These are phyloP conservation scores for Drosophila niveifrons DNA, from an alignment of 2,888 invertebrate genomes.

Conservation along the genomic window DNA sequence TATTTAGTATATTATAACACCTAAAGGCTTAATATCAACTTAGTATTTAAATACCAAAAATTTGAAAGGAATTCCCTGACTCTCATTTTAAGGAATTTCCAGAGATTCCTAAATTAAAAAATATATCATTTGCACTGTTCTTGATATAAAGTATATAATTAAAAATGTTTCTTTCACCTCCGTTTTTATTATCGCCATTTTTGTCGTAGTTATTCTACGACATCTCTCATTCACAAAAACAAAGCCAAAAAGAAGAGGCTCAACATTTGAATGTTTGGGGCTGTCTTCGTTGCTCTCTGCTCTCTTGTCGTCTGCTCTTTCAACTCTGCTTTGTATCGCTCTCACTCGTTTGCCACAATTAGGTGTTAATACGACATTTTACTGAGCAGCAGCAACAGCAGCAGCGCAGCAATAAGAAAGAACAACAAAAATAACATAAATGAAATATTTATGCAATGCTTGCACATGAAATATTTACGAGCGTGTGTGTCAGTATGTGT, in stretches of 20 bases:
- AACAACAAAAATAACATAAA: slow-evolving; percentile 26
- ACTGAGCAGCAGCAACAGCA: slow-evolving; percentile 36
- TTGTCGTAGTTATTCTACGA: slow-evolving; percentile 9
- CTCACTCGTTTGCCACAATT: slow-evolving; percentile 62
- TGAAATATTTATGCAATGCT: slow-evolving; percentile 53
- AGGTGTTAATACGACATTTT: slow-evolving; percentile 75
- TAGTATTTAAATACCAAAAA: no score
- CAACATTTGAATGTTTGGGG: slow-evolving; percentile 14
- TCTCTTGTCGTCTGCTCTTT: not conserved
- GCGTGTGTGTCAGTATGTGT: slow-evolving; percentile 12
- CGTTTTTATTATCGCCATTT: slow-evolving; percentile 13
- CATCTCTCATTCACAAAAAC: slow-evolving; percentile 18
- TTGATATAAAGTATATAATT: not conserved
- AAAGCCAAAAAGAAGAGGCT: not conserved
- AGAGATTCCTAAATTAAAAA: no score
- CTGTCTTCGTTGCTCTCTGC: slow-evolving; percentile 16
- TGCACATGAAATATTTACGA: slow-evolving; percentile 60
- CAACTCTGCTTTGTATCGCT: not conserved
- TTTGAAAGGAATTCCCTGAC: no score
- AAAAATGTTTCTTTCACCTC: not conserved
- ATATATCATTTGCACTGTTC: not conserved
- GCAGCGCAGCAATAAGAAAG: slow-evolving; percentile 8
- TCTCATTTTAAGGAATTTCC: no score
- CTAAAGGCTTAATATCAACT: no score
- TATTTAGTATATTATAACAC: no score